Evolutionary conservation across 2,888 invertebrate genomes (phyloP).

Genomic region (Athetis lepigone): DNA sequence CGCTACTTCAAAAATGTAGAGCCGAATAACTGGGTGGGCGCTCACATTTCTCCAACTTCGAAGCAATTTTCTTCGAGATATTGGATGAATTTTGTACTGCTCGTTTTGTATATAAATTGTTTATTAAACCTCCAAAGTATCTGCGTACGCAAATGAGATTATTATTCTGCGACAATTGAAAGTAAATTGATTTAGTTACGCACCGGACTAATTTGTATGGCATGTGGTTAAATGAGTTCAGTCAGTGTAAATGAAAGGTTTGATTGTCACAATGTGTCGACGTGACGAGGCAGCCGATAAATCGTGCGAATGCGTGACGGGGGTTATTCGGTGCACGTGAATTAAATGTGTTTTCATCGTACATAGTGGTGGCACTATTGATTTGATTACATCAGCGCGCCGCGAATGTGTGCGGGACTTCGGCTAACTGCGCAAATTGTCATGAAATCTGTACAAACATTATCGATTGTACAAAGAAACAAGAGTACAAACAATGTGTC

Average conservation of each 20-base stretch:
- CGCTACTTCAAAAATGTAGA: conserved; percentile 70
- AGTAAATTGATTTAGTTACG: conserved; percentile 46
- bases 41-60: conserved; percentile 66
- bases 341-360: conserved; percentile 49
- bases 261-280: conserved; percentile 39
- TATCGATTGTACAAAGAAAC: conserved; percentile 77
- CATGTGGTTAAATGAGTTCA: conserved; percentile 35
- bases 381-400: conserved; percentile 80
- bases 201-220: conserved; percentile 20
- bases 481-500: conserved; percentile 74
- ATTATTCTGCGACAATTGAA: conserved; percentile 40
- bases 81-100: conserved; percentile 63
- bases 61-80: conserved; percentile 64
- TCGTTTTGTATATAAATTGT: conserved; percentile 61
- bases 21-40: conserved; percentile 66
- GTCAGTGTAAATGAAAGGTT: conserved; percentile 27
- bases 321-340: conserved; percentile 54
- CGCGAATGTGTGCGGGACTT: conserved; percentile 64
- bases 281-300: conserved; percentile 24
- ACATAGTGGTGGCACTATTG: conserved; percentile 38
- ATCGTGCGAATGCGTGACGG: conserved; percentile 29
- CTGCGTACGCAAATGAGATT: conserved; percentile 55
- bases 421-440: conserved; percentile 83
- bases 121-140: conserved; percentile 58
- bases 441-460: conserved; percentile 85